Conservation (phyloP, 2,113 vertebrate genomes). For the Coptodon bakossiorum region DNA sequence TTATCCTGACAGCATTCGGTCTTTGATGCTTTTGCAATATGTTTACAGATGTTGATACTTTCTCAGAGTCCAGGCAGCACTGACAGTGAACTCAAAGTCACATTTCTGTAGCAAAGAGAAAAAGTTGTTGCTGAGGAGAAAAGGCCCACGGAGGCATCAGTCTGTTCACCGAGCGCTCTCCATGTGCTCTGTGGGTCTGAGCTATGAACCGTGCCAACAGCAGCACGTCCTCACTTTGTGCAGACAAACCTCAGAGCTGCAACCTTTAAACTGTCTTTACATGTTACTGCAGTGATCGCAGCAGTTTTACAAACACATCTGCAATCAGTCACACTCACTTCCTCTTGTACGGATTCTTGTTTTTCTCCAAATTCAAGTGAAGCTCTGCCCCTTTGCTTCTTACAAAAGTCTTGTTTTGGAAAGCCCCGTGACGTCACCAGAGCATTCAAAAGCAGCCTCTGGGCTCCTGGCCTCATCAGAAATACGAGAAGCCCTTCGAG, state of each 20-base stretch:
- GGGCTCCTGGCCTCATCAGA: background rate
- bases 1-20: no score
- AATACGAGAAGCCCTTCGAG: background rate
- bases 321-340: background rate
- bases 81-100: no score
- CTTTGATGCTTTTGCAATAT: no score
- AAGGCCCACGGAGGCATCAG: no score
- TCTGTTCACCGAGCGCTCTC: no score
- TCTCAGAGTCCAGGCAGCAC: no score
- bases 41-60: no score
- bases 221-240: rapidly evolving
- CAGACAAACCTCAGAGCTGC: background rate
- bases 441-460: background rate
- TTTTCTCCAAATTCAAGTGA: background rate
- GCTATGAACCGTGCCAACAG: background rate
- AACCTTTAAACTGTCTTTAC: background rate
- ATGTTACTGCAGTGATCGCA: rapidly evolving
- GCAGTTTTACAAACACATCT: background rate
- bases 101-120: no score
- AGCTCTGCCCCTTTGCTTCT: background rate
- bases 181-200: no score
- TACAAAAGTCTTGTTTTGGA: background rate
- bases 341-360: background rate
- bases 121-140: no score
- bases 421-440: background rate